phyloP scores from a whole-genome alignment of 2,797 vertebrate species.

The Pseudochirops corinnae region DNA sequence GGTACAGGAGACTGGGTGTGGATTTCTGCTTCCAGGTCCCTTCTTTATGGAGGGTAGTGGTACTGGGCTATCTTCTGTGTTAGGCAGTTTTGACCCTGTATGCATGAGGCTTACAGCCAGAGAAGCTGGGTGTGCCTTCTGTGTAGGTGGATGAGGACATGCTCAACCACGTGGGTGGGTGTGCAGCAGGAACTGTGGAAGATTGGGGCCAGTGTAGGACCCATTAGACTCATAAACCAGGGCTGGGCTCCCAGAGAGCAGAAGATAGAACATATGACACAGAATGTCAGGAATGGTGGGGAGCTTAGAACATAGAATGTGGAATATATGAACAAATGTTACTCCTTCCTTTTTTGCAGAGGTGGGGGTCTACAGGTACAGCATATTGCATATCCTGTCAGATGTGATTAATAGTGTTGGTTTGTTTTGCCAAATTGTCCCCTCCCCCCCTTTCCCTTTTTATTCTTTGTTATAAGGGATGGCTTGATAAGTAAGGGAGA shows the following conservation, averaged over 20 bases:
- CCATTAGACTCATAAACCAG: background rate
- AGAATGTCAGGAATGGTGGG: background rate
- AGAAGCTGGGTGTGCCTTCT: background rate
- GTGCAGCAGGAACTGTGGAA: background rate
- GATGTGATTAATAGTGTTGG: background rate
- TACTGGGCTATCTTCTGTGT: background rate
- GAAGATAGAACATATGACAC: background rate
- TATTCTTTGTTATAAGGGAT: background rate
- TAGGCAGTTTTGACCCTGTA: background rate
- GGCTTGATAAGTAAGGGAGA: background rate
- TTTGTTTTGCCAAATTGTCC: background rate
- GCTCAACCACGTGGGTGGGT: background rate
- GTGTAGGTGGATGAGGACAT: background rate
- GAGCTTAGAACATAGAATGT: background rate
- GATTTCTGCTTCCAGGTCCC: background rate
- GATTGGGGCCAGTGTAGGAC: background rate
- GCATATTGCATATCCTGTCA: background rate
- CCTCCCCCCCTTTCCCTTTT: background rate
- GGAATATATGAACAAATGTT: background rate
- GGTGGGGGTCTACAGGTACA: background rate
- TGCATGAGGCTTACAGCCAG: background rate
- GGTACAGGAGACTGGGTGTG: background rate
- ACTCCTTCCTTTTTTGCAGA: background rate
- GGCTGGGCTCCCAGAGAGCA: background rate
- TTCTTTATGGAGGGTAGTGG: background rate